Evolutionary conservation across 2,113 vertebrate genomes (phyloP).

Genomic region (Oenanthe melanoleuca): DNA sequence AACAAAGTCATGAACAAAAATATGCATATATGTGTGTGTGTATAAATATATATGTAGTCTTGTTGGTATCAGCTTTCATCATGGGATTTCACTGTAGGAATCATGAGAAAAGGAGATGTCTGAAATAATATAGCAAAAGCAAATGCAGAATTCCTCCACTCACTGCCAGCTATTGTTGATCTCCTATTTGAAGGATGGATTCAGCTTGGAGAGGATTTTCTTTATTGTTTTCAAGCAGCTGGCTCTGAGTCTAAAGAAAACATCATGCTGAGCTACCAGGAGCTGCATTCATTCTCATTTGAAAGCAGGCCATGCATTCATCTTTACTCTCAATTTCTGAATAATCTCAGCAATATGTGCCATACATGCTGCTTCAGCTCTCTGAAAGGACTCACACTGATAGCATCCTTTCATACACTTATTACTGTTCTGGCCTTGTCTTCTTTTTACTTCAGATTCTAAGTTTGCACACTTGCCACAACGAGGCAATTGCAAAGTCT

Average conservation of each 20-base stretch:
- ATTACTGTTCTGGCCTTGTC: neutral
- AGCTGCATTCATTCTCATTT: conserved; percentile 35
- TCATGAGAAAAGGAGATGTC: neutral
- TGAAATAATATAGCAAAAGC: neutral
- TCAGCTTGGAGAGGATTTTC: neutral
- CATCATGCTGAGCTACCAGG: conserved; percentile 3
- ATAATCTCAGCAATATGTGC: conserved; percentile 1
- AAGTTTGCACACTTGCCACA: neutral
- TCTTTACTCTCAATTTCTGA: conserved; percentile 20
- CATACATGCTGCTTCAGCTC: neutral
- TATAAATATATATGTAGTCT: neutral
- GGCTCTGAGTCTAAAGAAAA: conserved; percentile 11
- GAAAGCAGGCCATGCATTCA: conserved; percentile 39
- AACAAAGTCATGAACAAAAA: neutral
- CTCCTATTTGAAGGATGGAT: neutral
- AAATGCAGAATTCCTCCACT: neutral
- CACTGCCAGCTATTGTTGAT: neutral
- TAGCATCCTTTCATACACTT: neutral
- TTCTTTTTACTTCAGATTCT: neutral
- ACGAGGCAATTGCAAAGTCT: neutral
- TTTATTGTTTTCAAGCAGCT: conserved; percentile 40
- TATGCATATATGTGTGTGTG: neutral
- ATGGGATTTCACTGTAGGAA: neutral
- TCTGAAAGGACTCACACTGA: neutral
- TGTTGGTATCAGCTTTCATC: neutral